Base-by-base conservation (phyloP, 2,797 vertebrate genomes). In the Siniperca scherzeri region DNA sequence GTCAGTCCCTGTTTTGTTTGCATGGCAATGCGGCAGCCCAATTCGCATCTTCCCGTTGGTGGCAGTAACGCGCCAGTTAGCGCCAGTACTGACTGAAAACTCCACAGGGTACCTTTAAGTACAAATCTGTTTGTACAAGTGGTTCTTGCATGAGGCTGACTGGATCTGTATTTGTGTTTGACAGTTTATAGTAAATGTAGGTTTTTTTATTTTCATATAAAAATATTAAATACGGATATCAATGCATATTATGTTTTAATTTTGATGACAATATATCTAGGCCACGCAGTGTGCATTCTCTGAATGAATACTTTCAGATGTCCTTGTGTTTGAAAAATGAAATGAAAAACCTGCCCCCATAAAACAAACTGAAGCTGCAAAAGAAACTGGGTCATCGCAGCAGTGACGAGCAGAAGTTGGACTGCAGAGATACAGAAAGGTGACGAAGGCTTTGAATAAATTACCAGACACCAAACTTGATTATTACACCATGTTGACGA, bases 331-430 rank as follows among this genome's bases (percentile, higher is more conserved):
- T 56, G 50, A 33, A 64, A 59, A 65, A 22, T 16, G 4, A 62
- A 25, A 38, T 13, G 0, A 17, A 42, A 44, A 59, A 60, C 11
- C 5, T 50, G 10, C 25, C 40, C 17, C 16, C 12, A 25, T 67
- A 21, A 69, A 73, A 74, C 19, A 59, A 64, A 53, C 36, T 19
- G 46, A 61, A 16, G 17, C 81, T 48, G 62, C 38, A 17, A 3
- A 75, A 57, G 48, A 68, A 82, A 72, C 16, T 76, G 80, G 80
- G 80, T 68, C 67, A 57, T 11, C 36, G 77, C 70, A 38, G 70
- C 46, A 22, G 53, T 1, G 64, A 70, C 7, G 12, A 74, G 52
- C 78, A 52, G 3, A 11, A 62, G 38, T 33, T 21, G 8, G 76
- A 50, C 76, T 65, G 36, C 66, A 60, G 66, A 70, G 27, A 85